Conservation (phyloP, 1,140 invertebrate species). For the Musca vetustissima region DNA sequence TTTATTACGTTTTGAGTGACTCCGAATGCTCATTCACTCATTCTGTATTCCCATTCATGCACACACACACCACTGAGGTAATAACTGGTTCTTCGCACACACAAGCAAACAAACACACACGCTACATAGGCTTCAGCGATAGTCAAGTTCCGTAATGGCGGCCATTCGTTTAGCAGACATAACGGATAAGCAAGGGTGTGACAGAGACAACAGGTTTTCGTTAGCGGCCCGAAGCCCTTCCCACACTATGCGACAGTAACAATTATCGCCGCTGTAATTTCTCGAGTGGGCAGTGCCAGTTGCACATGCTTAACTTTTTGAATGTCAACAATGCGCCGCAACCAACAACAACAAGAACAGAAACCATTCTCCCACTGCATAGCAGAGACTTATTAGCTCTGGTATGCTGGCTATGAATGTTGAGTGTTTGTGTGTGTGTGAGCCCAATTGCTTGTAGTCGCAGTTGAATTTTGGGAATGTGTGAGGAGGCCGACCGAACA, state of each 20-base stretch:
- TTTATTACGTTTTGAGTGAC: slow-evolving; percentile 36
- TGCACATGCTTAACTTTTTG: slow-evolving; percentile 39
- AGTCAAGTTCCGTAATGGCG: background rate
- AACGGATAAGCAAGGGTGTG: background rate
- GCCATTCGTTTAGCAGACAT: background rate
- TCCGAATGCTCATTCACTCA: slow-evolving; percentile 33
- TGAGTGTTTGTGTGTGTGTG: background rate
- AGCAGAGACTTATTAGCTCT: background rate
- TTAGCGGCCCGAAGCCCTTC: slow-evolving; percentile 26
- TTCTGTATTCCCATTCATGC: background rate
- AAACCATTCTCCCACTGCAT: background rate
- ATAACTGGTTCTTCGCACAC: background rate
- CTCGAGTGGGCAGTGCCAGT: slow-evolving; percentile 36
- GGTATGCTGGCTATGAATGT: too few species aligned
- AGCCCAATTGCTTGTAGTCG: background rate
- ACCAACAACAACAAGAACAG: background rate
- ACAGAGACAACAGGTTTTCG: slow-evolving; percentile 9
- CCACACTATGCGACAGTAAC: slow-evolving; percentile 16
- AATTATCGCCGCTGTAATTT: slow-evolving; percentile 16
- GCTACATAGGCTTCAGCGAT: too few species aligned
- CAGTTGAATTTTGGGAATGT: background rate
- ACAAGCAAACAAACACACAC: background rate
- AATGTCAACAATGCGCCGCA: slow-evolving; percentile 29
- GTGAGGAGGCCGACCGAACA: too few species aligned
- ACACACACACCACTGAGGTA: background rate